Conservation (phyloP, 2,797 vertebrate species). For the Hippopotamyrus pictus region DNA sequence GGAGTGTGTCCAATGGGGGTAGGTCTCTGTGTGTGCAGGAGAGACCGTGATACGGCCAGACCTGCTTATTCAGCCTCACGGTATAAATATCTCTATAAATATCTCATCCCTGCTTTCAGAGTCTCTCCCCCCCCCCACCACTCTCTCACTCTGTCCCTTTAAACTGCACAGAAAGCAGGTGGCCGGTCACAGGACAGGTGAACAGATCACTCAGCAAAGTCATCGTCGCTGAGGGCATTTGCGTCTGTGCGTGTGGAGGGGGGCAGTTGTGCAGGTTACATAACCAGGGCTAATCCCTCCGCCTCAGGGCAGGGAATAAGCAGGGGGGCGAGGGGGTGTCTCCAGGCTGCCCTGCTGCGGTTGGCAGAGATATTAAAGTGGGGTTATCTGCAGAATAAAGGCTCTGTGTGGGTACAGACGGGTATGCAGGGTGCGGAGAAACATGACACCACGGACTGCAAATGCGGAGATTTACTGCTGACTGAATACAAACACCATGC, state of each 20-base stretch:
- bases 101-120: not conserved
- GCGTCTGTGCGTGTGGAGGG: not conserved
- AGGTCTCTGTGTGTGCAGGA: not conserved
- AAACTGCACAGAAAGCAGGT: not conserved
- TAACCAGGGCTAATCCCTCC: constrained; percentile 6
- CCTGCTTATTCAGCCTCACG: not conserved
- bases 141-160: not conserved
- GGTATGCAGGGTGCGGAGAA: not conserved
- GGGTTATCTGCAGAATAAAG: not conserved
- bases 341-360: not conserved
- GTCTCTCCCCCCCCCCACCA: not conserved
- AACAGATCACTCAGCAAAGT: not conserved
- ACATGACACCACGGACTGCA: not conserved
- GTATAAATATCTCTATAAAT: constrained; percentile 11
- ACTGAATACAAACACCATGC: not conserved
- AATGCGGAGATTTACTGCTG: not conserved
- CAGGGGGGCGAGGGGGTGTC: not conserved
- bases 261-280: not conserved
- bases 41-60: not conserved
- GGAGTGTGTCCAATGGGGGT: not conserved
- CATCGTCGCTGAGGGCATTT: not conserved
- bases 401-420: not conserved
- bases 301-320: not conserved
- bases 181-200: not conserved
- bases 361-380: not conserved